Base-by-base conservation (phyloP, 2,797 vertebrate genomes). In the Sciurus carolinensis region DNA sequence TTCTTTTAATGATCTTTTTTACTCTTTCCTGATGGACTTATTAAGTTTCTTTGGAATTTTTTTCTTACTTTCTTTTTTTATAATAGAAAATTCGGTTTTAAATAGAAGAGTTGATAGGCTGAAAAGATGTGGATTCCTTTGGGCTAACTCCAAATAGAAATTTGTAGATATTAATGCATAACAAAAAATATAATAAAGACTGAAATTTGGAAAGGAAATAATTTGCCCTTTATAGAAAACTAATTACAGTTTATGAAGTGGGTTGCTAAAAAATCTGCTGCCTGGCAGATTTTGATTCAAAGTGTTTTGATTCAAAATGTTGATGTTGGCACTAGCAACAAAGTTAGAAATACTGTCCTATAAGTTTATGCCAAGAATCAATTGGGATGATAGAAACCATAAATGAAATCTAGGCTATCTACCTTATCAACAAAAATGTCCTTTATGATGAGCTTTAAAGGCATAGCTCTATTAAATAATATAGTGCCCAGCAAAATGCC, bases 231-330 rank as follows among this genome's bases (percentile, higher is more conserved):
- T 96, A 90, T 92, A 95, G 88, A 94, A 96, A 77, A 95, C 85
- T 96, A 97, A 96, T 97, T 96, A 94, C 28, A 95, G 90, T 96
- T 96, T 96, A 81, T 87, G 72, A 95, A 91, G 24, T 90, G 50
- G 42, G n/a, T 72, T 94, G 39, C 85, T 91, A 62, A 90, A 97
- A 96, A 97, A 97, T 95, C 57, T 95, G 26, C 91, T 95, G 75
- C 72, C 54, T 92, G 47, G 75, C 84, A 81, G 87, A 97, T 96
- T 92, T 92, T 84, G 71, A 82, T 89, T 94, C 91, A 59, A 94
- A 77, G 77, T 94, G 86, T 90, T 95, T 92, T 84, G 62, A 82
- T 89, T 94, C 91, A 71, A 94, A 77, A 73, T 94, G 82, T 90
- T 95, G 62, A 4, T 79, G 44, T 83, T 97, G 83, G 69, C 83